These are phyloP conservation scores for Bolinopsis microptera DNA, from an alignment of 37 sponge, comb jelly and placozoan species.

Conservation along the genomic window DNA sequence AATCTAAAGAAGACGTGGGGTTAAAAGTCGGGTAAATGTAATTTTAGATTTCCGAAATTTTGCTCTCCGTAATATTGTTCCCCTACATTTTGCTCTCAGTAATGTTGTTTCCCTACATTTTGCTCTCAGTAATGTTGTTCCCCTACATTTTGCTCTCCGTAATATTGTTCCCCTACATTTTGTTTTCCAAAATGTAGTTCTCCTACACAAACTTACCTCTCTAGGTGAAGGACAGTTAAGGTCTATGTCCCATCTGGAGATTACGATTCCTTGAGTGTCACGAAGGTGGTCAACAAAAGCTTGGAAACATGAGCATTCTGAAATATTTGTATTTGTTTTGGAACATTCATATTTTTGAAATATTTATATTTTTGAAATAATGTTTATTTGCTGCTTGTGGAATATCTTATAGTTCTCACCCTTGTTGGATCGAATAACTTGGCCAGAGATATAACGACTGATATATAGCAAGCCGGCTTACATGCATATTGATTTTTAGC, in stretches of 20 bases:
- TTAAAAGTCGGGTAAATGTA: no score
- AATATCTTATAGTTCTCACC: no score
- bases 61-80: not conserved
- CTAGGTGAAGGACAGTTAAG: not conserved
- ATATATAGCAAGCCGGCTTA: no score
- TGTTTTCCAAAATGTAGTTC: not conserved
- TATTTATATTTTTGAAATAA: no score
- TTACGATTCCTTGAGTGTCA: not conserved
- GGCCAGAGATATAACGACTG: no score
- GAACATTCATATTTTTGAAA: not conserved
- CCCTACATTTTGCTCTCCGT: not conserved
- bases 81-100: not conserved
- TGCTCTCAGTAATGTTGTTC: not conserved
- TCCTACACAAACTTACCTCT: not conserved
- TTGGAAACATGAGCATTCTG: not conserved
- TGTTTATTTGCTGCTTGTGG: no score
- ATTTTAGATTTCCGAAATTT: not conserved
- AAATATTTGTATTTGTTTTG: not conserved
- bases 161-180: not conserved
- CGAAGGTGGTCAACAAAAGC: not conserved
- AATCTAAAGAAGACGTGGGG: not conserved
- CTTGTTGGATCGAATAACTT: no score
- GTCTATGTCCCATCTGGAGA: conserved; percentile 2
- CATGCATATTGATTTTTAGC: no score
- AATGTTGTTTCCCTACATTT: not conserved